Percentiles rank a stretch among this genome's conserved stretches.
These are phyloP conservation scores for Drosophila kurseongensis DNA, from an alignment of 1,140 invertebrate genomes.

Conservation along the genomic window DNA sequence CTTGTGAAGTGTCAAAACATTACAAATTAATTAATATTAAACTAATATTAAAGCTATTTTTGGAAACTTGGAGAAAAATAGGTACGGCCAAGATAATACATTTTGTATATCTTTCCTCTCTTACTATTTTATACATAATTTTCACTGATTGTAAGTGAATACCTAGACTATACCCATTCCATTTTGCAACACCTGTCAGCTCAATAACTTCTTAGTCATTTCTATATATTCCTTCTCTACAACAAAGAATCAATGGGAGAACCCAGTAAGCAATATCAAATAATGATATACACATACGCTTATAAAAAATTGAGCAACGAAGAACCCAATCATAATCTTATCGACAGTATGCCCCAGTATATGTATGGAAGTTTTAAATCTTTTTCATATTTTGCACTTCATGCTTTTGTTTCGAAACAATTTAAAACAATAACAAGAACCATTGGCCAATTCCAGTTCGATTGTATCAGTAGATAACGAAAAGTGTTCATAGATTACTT, in stretches of 20 bases:
- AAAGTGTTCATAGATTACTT: conserved; percentile 32
- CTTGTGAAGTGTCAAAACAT: no score
- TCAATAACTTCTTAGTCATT: conserved; percentile 13
- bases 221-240: conserved; percentile 4
- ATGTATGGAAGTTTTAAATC: conserved; percentile 26
- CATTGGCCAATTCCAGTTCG: conserved; percentile 6
- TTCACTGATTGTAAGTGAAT: not conserved
- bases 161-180: not conserved
- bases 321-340: conserved; percentile 40
- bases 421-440: conserved; percentile 21
- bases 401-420: conserved; percentile 33
- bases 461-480: conserved; percentile 41
- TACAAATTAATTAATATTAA: no score
- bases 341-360: not conserved
- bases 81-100: no score
- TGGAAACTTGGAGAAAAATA: no score
- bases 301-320: conserved; percentile 26
- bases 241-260: conserved; percentile 9
- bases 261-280: conserved; percentile 3
- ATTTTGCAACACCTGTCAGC: conserved; percentile 8
- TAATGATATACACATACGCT: conserved; percentile 1
- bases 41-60: no score
- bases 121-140: no score
- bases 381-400: conserved; percentile 23
- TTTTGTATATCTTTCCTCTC: no score